Evolutionary conservation across 2,888 invertebrate genomes (phyloP), one percentile per base, ranked within the genome.

Genomic region (Cephalotes varians): DNA sequence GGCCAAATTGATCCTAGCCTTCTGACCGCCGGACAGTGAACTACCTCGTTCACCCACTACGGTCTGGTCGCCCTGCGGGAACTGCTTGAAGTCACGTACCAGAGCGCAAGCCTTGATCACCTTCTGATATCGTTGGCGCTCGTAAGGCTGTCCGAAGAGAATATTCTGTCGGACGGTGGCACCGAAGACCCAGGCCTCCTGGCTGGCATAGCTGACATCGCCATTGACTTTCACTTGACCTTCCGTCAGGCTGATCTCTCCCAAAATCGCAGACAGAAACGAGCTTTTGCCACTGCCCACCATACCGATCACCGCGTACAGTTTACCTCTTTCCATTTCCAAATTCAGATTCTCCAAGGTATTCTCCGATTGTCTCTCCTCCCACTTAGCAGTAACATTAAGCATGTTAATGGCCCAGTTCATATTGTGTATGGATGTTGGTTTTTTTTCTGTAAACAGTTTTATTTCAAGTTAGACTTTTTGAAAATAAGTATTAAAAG

Each of bases 171-270:
- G 95, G 1, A 98, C 96, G 1, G 97, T 97, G 21, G 96, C 96
- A 0, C 96, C 96, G 93, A 97, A 97, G 0, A 97, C 96, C 98
- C 98, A 98, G 9, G 98, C 96, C 93, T 98, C 98, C 94, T 98
- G 98, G 87, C 97, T 96, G 0, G 98, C 97, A 94, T 98, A 98
- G 37, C 97, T 96, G 18, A 97, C 82, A 49, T 93, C 95, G 2
- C 97, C 98, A 72, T 95, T 95, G 18, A 97, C 95, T 76, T 96
- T 95, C 28, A 98, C 94, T 15, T 95, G 95, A 56, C 98, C 98
- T 31, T 86, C 85, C 0, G 84, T 65, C 1, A 96, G 93, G 0
- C 96, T 96, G 85, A 98, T 95, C 94, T 98, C 98, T 69, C 97
- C 96, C 71, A 98, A 95, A 81, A 98, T 95, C 62, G 96, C 95